These are phyloP conservation scores for Ahaetulla prasina DNA, from an alignment of 2,113 vertebrate genomes.

Conservation along the genomic window DNA sequence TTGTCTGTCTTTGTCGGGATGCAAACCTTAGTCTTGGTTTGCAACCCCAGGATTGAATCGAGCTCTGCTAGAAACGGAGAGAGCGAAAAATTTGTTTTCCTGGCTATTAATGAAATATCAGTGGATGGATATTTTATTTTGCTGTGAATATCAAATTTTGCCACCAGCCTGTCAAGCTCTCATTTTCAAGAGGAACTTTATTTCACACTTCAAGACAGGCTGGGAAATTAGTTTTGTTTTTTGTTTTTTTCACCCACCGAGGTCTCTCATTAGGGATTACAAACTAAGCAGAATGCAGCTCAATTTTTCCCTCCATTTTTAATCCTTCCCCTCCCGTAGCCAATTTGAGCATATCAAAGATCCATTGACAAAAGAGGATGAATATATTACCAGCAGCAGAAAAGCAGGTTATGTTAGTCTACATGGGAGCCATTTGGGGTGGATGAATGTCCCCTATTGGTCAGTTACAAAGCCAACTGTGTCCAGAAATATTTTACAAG, in stretches of 20 bases:
- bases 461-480: conserved; percentile 21
- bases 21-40: conserved; percentile 31
- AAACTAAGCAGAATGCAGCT: conserved; percentile 31
- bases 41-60: not conserved
- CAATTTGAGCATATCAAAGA: conserved; percentile 1
- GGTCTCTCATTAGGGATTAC: conserved; percentile 63
- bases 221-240: conserved; percentile 68
- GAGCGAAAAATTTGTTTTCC: conserved; percentile 47
- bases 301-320: conserved; percentile 61
- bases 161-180: conserved; percentile 58
- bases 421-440: conserved; percentile 35
- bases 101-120: conserved; percentile 70
- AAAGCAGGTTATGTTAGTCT: conserved; percentile 17
- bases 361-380: conserved; percentile 43
- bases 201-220: conserved; percentile 65
- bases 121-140: conserved; percentile 70
- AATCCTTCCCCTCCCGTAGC: not conserved
- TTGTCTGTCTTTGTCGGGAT: not conserved
- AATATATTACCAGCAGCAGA: not conserved
- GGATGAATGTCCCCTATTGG: conserved; percentile 34
- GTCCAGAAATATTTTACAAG: too few relatives aligned
- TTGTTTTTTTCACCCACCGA: conserved; percentile 31
- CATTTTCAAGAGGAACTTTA: conserved; percentile 67
- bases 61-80: not conserved
- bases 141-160: conserved; percentile 66